Conservation (phyloP, 2,797 vertebrate genomes). For the Pangasius djambal region DNA sequence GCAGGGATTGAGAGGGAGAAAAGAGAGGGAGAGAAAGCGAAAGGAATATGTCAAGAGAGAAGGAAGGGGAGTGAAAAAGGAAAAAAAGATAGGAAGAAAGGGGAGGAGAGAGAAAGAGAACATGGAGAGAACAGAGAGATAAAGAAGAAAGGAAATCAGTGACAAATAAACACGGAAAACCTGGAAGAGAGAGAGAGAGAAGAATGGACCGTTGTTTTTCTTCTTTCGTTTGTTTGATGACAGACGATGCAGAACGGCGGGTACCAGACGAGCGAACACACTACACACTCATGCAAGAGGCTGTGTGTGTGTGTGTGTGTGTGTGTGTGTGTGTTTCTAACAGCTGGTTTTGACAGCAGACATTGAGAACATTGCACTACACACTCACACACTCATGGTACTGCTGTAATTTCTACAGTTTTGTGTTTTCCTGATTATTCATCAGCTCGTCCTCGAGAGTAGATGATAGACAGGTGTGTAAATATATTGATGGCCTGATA, state of each 20-base stretch:
- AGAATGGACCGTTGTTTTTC: neutral
- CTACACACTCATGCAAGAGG: neutral
- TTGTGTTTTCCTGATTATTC: neutral
- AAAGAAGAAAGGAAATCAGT: constrained; percentile 33
- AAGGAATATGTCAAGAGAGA: constrained; percentile 18
- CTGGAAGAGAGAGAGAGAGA: constrained; percentile 36
- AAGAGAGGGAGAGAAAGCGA: neutral
- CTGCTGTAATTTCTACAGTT: neutral
- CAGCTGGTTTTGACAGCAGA: neutral
- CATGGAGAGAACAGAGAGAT: constrained; percentile 49
- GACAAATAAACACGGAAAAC: neutral
- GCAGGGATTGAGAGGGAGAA: neutral
- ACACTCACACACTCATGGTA: constrained; percentile 3
- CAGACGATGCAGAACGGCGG: neutral
- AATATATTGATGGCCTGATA: neutral
- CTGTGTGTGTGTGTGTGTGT: neutral
- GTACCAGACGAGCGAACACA: neutral
- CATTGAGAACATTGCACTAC: neutral
- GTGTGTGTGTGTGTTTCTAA: neutral
- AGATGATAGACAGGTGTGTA: neutral
- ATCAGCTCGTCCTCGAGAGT: neutral
- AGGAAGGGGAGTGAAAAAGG: constrained; percentile 59
- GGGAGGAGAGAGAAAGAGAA: constrained; percentile 5
- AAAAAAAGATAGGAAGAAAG: neutral
- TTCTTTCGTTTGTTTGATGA: neutral